Conservation (phyloP, 2,113 vertebrate species). For the Vulpes ferrilata region DNA sequence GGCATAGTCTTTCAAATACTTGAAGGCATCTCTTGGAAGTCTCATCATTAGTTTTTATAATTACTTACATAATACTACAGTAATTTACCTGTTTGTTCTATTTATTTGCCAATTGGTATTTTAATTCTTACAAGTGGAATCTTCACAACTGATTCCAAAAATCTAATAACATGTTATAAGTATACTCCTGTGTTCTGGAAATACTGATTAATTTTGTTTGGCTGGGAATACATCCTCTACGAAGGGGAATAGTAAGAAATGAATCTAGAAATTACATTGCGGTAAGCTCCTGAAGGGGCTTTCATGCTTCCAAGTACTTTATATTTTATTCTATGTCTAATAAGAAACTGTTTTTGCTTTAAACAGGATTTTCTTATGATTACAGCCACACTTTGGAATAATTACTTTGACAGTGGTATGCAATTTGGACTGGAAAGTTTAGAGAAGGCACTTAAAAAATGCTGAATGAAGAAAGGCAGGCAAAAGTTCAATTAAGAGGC, state of each 20-base stretch:
- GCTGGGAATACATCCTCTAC: background rate
- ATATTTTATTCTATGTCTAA: conserved; percentile 31
- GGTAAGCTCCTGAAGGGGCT: background rate
- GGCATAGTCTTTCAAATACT: background rate
- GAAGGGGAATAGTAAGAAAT: background rate
- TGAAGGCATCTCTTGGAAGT: background rate
- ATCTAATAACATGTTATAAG: background rate
- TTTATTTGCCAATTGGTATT: background rate
- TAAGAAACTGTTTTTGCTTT: background rate
- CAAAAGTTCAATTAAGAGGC: background rate
- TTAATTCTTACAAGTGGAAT: conserved; percentile 3
- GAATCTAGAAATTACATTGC: background rate
- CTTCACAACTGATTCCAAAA: background rate
- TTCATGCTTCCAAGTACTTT: conserved; percentile 44
- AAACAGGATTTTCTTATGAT: conserved; percentile 2
- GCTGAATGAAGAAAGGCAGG: background rate
- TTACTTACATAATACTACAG: background rate
- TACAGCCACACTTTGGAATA: background rate
- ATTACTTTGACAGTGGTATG: background rate
- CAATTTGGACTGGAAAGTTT: conserved; percentile 27
- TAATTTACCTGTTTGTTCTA: background rate
- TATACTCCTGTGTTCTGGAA: background rate
- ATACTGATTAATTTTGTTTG: conserved; percentile 32
- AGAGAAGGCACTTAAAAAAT: conserved; percentile 27
- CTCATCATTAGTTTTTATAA: background rate